These are phyloP conservation scores for Caloenas nicobarica DNA, from an alignment of 2,113 vertebrate genomes.

Conservation along the genomic window DNA sequence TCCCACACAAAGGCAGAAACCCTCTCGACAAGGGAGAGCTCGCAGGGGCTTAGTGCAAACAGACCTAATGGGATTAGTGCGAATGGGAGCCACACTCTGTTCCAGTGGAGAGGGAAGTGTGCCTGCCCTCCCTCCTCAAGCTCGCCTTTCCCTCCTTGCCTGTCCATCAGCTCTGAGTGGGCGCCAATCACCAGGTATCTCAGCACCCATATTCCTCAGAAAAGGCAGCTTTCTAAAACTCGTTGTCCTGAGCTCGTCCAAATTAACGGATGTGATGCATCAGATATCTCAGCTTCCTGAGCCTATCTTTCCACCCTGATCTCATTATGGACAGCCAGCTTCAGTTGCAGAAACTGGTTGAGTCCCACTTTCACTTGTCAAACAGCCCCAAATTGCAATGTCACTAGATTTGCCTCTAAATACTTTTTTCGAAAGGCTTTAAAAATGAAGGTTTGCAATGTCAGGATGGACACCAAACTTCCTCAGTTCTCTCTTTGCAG, in stretches of 20 bases:
- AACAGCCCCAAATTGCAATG: neutral
- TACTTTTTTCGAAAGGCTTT: neutral
- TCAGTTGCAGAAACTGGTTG: neutral
- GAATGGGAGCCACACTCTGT: neutral
- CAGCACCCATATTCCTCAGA: neutral
- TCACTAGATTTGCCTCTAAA: neutral
- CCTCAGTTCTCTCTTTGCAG: neutral
- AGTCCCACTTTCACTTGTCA: neutral
- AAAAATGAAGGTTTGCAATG: neutral
- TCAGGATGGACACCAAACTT: neutral
- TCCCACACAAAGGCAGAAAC: neutral
- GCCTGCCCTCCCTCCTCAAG: neutral
- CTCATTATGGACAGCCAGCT: neutral
- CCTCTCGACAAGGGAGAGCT: neutral
- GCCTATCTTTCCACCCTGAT: neutral
- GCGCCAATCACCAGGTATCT: neutral
- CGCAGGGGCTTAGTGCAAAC: neutral
- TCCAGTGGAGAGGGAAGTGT: neutral
- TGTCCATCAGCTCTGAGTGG: neutral
- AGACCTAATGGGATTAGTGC: neutral
- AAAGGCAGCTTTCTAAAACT: neutral
- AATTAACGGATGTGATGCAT: fast-evolving
- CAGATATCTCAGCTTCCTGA: neutral
- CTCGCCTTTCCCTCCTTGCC: neutral
- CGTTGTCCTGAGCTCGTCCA: neutral